A percentile compares a stretch with the other conserved stretches of the same genome.
Conservation (phyloP, 2,888 invertebrate genomes). For the Lycocerus yunnanus region DNA sequence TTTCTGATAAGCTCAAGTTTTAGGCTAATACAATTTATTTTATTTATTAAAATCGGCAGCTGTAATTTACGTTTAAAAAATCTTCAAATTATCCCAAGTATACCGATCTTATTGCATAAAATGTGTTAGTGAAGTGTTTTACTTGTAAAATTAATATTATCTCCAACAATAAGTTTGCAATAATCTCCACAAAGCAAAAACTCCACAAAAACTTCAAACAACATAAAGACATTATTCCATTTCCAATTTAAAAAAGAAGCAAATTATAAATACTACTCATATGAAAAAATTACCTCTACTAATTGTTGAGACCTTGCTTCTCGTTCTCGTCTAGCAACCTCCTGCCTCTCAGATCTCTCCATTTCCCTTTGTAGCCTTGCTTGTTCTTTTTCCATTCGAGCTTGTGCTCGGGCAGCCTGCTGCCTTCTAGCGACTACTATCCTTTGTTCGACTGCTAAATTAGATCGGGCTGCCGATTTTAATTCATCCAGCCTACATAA, state of each 20-base stretch:
- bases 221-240: not conserved
- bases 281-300: slow-evolving; percentile 71
- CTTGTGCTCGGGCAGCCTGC: slow-evolving; percentile 76
- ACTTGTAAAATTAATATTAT: not conserved
- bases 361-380: slow-evolving; percentile 69
- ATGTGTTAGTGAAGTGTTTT: not conserved
- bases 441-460: slow-evolving; percentile 74
- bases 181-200: not conserved
- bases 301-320: slow-evolving; percentile 84
- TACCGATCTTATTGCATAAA: not conserved
- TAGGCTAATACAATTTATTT: not conserved
- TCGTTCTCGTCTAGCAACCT: slow-evolving; percentile 79
- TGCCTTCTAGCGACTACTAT: slow-evolving; percentile 75
- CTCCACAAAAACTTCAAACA: not conserved
- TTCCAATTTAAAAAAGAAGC: not conserved
- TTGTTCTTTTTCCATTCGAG: slow-evolving; percentile 73
- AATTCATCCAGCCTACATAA: slow-evolving; percentile 66
- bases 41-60: not conserved
- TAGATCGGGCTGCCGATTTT: slow-evolving; percentile 65
- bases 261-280: not conserved
- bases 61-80: not conserved
- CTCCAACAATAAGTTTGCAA: not conserved
- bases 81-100: not conserved
- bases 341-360: slow-evolving; percentile 81
- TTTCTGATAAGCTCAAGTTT: not conserved